A percentile compares a stretch with the other conserved stretches of the same genome.
Conservation (phyloP, 2,113 vertebrate genomes). For the Vombatus ursinus region DNA sequence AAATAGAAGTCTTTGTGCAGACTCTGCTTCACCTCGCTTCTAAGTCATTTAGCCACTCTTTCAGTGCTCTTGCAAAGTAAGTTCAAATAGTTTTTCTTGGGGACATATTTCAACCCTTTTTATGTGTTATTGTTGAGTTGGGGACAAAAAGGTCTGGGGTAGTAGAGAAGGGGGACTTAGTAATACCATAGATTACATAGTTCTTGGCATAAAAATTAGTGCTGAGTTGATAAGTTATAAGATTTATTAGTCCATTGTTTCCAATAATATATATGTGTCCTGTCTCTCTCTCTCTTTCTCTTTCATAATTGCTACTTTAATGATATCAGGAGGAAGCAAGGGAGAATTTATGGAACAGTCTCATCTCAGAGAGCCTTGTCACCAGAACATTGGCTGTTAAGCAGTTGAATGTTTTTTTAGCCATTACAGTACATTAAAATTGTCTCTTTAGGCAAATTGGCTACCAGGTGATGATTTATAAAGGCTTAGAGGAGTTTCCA, state of each 20-base stretch:
- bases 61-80: slow-evolving; percentile 98
- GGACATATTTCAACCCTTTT: background rate
- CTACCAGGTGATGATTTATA: background rate
- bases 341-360: background rate
- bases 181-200: background rate
- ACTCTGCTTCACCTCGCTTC: slow-evolving; percentile 95
- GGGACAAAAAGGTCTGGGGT: background rate
- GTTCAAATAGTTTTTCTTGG: slow-evolving; percentile 64
- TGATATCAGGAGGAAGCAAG: background rate
- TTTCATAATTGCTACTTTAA: background rate
- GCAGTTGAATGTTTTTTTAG: background rate
- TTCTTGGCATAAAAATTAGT: background rate
- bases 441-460: background rate
- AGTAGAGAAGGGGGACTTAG: background rate
- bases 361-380: background rate
- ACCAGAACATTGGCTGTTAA: background rate
- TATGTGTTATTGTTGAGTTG: background rate
- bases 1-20: slow-evolving; percentile 98
- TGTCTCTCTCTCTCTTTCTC: background rate
- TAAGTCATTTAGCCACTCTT: slow-evolving; percentile 98
- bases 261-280: background rate
- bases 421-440: background rate
- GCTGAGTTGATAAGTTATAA: background rate
- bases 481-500: background rate
- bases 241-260: background rate